A percentile compares a stretch with the other conserved stretches of the same genome.
Conservation (phyloP, 2,888 invertebrate genomes). For the Brachycybe producta region DNA sequence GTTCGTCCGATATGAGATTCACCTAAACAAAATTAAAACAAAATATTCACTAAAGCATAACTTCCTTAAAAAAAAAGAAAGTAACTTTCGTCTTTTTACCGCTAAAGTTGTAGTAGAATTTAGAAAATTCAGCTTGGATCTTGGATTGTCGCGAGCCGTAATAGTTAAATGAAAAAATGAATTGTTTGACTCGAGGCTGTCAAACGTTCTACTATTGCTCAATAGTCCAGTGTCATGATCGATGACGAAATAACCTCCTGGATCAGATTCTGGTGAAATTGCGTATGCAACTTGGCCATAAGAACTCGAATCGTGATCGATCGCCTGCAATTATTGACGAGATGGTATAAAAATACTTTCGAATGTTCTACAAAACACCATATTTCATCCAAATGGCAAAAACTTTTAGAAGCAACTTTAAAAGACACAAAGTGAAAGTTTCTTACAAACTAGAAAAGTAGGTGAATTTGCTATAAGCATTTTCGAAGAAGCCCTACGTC, state of each 20-base stretch:
- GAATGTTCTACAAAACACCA: neutral
- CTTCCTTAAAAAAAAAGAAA: neutral
- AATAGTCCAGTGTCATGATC: conserved; percentile 62
- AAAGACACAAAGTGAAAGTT: too few relatives aligned
- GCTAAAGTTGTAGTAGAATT: conserved; percentile 10
- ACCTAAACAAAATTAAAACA: conserved; percentile 41
- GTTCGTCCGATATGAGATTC: conserved; percentile 61
- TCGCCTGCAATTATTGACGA: conserved; percentile 44
- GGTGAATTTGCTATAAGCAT: too few relatives aligned
- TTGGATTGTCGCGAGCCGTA: conserved; percentile 60
- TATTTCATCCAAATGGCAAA: too few relatives aligned
- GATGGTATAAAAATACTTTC: conserved; percentile 1
- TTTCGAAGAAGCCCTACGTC: too few relatives aligned
- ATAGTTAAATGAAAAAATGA: conserved; percentile 63
- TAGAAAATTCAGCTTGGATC: conserved; percentile 46
- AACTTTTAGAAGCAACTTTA: too few relatives aligned
- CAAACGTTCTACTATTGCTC: conserved; percentile 57
- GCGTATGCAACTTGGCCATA: conserved; percentile 63
- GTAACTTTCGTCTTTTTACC: neutral
- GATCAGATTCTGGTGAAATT: conserved; percentile 32
- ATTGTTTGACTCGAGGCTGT: conserved; percentile 46
- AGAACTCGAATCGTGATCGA: conserved; percentile 71
- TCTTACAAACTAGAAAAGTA: too few relatives aligned
- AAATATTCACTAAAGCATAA: neutral
- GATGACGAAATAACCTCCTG: conserved; percentile 52